Evolutionary conservation across 2,113 vertebrate species (phyloP).

Genomic region (Coptodon rendalli): DNA sequence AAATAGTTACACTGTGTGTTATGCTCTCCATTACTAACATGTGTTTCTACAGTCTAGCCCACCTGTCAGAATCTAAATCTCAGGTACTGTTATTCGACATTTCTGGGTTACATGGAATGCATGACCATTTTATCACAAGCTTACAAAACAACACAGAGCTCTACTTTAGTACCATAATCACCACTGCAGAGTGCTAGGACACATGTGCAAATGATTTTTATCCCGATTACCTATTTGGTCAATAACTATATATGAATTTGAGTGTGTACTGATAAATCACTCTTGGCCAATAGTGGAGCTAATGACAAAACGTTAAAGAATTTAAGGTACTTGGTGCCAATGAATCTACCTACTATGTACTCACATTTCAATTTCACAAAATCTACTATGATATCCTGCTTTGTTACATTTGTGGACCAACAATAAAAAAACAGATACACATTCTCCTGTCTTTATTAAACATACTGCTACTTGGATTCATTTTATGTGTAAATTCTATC

Average conservation of each 20-base stretch:
- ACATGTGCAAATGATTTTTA: slow-evolving; percentile 5
- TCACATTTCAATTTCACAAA: not conserved
- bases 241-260: slow-evolving; percentile 17
- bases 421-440: not conserved
- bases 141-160: not conserved
- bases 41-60: not conserved
- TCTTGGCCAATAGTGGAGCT: slow-evolving; percentile 14
- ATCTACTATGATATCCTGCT: not conserved
- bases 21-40: slow-evolving; percentile 3
- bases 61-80: not conserved
- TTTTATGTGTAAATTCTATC: not conserved
- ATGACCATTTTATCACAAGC: not conserved
- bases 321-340: not conserved
- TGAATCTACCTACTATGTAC: not conserved
- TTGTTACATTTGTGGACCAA: not conserved
- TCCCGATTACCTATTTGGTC: not conserved
- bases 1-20: slow-evolving; percentile 25
- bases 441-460: not conserved
- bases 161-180: slow-evolving; percentile 11
- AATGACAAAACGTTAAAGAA: not conserved
- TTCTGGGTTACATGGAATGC: slow-evolving; percentile 14
- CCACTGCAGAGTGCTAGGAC: not conserved
- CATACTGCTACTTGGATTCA: not conserved
- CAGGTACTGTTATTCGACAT: slow-evolving; percentile 5
- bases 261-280: slow-evolving; percentile 3